Conservation (phyloP, 2,888 invertebrate genomes). For the Drosophila eohydei region DNA sequence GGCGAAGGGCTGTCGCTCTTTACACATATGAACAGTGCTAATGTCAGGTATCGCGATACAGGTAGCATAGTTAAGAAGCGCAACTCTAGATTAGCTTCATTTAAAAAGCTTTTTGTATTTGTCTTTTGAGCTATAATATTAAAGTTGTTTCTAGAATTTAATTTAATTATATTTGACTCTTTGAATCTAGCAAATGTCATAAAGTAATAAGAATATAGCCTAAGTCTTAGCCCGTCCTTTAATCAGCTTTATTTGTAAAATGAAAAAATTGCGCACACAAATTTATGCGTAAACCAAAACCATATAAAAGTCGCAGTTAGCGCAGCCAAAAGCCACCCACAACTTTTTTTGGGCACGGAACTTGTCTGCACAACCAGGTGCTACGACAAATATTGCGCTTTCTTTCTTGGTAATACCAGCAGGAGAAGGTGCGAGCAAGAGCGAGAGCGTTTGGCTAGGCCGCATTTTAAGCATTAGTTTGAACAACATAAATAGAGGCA, state of each 20-base stretch:
- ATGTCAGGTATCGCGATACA: slow-evolving; percentile 5
- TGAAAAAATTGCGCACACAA: slow-evolving; percentile 31
- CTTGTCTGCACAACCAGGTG: slow-evolving; percentile 46
- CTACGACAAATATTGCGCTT: slow-evolving; percentile 22
- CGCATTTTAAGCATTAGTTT: slow-evolving; percentile 80
- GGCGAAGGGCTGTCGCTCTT: slow-evolving; percentile 5
- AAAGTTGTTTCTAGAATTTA: too few species aligned
- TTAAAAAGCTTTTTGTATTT: not conserved
- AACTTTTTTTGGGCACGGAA: slow-evolving; percentile 14
- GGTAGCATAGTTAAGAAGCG: not conserved
- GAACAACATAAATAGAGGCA: slow-evolving; percentile 74
- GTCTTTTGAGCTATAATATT: not conserved
- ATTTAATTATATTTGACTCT: too few species aligned
- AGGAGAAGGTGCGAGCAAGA: slow-evolving; percentile 32
- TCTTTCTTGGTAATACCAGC: not conserved
- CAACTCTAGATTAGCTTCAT: slow-evolving; percentile 1
- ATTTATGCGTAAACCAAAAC: slow-evolving; percentile 54
- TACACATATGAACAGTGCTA: not conserved
- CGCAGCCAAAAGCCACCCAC: slow-evolving; percentile 36
- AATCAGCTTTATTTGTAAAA: slow-evolving; percentile 26
- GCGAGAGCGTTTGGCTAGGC: slow-evolving; percentile 55
- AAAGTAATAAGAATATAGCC: not conserved
- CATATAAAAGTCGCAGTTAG: slow-evolving; percentile 6
- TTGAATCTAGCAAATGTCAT: not conserved
- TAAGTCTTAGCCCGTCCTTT: not conserved